phyloP scores from a whole-genome alignment of 2,113 vertebrate genomes.

The Dromiciops gliroides region DNA sequence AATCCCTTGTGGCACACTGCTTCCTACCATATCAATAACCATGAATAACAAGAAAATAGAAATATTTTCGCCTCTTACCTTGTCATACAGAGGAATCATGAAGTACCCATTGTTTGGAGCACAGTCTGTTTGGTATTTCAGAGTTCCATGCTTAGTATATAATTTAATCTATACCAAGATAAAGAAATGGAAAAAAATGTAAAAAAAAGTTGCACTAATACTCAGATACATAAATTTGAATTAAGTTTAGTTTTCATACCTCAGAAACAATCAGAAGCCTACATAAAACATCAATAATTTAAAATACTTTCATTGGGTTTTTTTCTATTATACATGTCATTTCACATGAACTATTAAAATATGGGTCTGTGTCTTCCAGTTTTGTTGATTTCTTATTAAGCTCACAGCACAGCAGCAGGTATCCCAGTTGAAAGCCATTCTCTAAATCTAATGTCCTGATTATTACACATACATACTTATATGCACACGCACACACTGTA shows the following conservation, averaged over 20 bases:
- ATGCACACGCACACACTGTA: too few species aligned
- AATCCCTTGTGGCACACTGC: neutral
- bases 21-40: neutral
- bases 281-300: neutral
- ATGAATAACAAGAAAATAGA: neutral
- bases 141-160: slow-evolving; percentile 97
- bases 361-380: neutral
- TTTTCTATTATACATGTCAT: neutral
- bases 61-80: slow-evolving; percentile 85
- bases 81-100: slow-evolving; percentile 99
- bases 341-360: slow-evolving; percentile 9
- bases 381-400: neutral
- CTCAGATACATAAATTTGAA: neutral
- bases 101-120: slow-evolving; percentile 99
- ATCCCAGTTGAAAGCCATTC: neutral
- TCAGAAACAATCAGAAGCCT: slow-evolving; percentile 20
- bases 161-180: slow-evolving; percentile 90
- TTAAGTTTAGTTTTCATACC: neutral
- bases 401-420: neutral
- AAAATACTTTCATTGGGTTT: neutral
- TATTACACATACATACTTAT: neutral
- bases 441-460: neutral
- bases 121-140: slow-evolving; percentile 99
- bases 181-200: neutral
- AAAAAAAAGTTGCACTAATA: neutral